Evolutionary conservation across 2,888 invertebrate genomes (phyloP), one percentile per base, ranked within the genome.

Genomic region (Parelbella ahira): DNA sequence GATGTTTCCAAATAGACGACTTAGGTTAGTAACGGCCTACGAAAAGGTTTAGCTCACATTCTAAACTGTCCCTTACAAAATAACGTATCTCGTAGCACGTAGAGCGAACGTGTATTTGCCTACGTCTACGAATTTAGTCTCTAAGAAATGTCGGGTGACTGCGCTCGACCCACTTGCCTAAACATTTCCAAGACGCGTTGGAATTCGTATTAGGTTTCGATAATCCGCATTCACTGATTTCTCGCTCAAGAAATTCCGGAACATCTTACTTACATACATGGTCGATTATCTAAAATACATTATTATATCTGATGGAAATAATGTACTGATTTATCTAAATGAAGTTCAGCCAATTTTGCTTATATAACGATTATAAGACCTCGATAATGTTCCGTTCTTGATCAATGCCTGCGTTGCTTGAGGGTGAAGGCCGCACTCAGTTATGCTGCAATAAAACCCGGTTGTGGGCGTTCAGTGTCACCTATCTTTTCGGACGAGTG

Each of bases 201-300:
- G 76, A 68, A 81, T 80, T 72, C 64, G 76, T 67, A 69, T 72
- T 64, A 75, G 68, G 76, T 80, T 80, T 72, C 58, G 74, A 68
- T 68, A 68, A 67, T 67, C 70, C 63, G 56, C 66, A 66, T 68
- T 65, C 63, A 56, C 58, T 60, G 58, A 62, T 60, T 39, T 32
- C 30, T 39, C 11, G 61, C 58, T 58, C 56, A 66, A 72, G 65
- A 73, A 70, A 51, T 61, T 63, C 47, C 49, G 60, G 62, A 69
- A 72, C 72, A 71, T 67, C 59, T 61, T 27, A 29, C 11, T 21
- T n/a, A n/a, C n/a, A n/a, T n/a, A n/a, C n/a, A n/a, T n/a, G n/a
- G n/a, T n/a, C n/a, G n/a, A n/a, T n/a, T n/a, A n/a, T n/a, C n/a
- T n/a, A n/a, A n/a, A n/a, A n/a, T n/a, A n/a, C n/a, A n/a, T n/a